phyloP scores from a whole-genome alignment of 1,140 invertebrate species.

The Micrasema minimum region DNA sequence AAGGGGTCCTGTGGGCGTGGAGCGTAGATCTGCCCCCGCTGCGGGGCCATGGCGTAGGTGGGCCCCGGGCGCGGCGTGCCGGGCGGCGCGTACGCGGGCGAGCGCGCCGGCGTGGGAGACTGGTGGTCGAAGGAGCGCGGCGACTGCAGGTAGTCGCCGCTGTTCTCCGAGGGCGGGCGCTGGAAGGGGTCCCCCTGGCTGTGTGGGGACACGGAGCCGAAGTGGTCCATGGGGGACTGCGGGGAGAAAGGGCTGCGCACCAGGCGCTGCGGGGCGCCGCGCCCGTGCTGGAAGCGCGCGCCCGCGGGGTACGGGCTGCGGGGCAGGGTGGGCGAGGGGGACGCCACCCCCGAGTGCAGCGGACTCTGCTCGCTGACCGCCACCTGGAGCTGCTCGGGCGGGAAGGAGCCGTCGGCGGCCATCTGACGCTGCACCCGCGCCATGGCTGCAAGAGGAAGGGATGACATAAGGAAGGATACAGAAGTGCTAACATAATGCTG shows the following conservation, averaged over 20 bases:
- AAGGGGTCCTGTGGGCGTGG: conserved; percentile 48
- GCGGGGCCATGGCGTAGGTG: conserved; percentile 39
- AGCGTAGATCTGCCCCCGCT: conserved; percentile 49
- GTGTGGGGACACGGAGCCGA: conserved; percentile 56
- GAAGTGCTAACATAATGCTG: neutral
- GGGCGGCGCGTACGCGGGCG: conserved; percentile 57
- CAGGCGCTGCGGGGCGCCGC: conserved; percentile 40
- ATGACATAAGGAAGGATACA: too few species aligned
- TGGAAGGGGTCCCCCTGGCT: conserved; percentile 50
- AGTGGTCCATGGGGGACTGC: conserved; percentile 62
- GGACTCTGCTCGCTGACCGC: conserved; percentile 58
- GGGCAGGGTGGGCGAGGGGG: conserved; percentile 46
- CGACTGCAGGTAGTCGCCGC: conserved; percentile 58
- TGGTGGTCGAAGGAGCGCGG: conserved; percentile 56
- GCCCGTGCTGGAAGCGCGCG: conserved; percentile 10
- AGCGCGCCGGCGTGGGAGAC: conserved; percentile 49
- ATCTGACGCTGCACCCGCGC: conserved; percentile 69
- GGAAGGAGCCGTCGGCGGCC: conserved; percentile 59
- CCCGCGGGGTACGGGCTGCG: conserved; percentile 45
- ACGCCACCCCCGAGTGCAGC: conserved; percentile 43
- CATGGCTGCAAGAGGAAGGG: conserved; percentile 60
- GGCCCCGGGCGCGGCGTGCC: conserved; percentile 64
- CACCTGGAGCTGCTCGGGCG: conserved; percentile 70
- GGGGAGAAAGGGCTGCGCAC: conserved; percentile 63
- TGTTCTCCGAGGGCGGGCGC: conserved; percentile 57